Base-by-base conservation (phyloP, 2,113 vertebrate genomes). In the Petroica traversi region DNA sequence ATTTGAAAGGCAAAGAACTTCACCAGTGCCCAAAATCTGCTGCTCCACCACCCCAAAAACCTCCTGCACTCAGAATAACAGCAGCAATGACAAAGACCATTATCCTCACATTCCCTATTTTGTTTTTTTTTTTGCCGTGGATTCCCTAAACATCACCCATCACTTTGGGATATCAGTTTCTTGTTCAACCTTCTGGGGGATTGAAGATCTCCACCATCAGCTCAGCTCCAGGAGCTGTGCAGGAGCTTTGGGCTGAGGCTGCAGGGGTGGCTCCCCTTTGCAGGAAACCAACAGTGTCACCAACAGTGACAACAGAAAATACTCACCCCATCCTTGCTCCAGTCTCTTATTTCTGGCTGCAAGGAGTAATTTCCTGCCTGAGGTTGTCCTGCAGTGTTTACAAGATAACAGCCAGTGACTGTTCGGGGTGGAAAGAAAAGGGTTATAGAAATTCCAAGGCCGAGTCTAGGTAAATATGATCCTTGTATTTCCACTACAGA, bases 401-500 rank as follows among this genome's bases (percentile, higher is more conserved):
- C 67, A 92, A 87, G 91, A 79, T 64, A 89, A 72, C 76, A 94
- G 63, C 54, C 71, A 96, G 48, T 92, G 92, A 76, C 84, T 51
- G 62, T 17, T 81, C 16, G 6, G 15, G 43, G 64, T 48, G 59
- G 73, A 59, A 73, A 79, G 59, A 76, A 84, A 88, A 78, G 66
- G 79, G n/a, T 72, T 71, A 77, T 26, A 92, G 93, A 80, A 97
- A 96, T 93, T 95, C 94, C 80, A 95, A 89, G 69, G 90, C 59
- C 86, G 63, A 87, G 92, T 19, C 72, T 59, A 94, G 71, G 71
- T 93, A 78, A 87, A 92, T 89, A 95, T 88, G 93, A 93, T 51
- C 85, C 85, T 96, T 94, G 59, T 93, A 97, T 97, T 98, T 98
- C 87, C 82, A 92, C 61, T 78, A 49, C 52, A 94, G 82, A 97